These are phyloP conservation scores for Drosophila affinis DNA, from an alignment of 2,888 invertebrate species.

Conservation along the genomic window DNA sequence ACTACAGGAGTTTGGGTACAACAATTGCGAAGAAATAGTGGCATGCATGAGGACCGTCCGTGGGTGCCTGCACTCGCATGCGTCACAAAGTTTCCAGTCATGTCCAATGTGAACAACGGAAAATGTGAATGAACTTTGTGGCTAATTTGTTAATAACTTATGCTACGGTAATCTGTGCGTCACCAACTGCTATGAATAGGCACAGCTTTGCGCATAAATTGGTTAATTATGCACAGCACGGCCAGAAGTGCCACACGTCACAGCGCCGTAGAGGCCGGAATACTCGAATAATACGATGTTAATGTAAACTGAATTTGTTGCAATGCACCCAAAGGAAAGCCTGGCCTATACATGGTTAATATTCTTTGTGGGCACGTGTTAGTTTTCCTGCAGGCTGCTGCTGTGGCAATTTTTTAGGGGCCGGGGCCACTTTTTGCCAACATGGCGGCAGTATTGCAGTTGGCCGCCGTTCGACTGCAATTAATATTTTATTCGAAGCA, in stretches of 20 bases:
- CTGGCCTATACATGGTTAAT: neutral
- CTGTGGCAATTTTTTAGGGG: conserved; percentile 13
- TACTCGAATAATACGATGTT: neutral
- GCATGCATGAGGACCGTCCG: neutral
- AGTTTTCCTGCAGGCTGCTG: neutral
- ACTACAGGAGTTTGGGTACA: neutral
- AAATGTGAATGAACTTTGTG: conserved; percentile 60
- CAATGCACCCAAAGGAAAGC: neutral
- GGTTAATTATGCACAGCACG: neutral
- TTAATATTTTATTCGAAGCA: neutral
- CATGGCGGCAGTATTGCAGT: conserved; percentile 62
- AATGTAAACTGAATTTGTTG: neutral
- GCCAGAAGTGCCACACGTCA: neutral
- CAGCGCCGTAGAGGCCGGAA: neutral
- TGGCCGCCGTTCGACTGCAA: neutral
- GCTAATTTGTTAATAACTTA: conserved; percentile 34
- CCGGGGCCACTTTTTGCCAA: conserved; percentile 56
- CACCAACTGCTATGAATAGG: neutral
- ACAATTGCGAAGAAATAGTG: neutral
- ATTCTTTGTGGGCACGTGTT: neutral
- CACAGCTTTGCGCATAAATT: neutral
- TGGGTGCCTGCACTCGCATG: neutral
- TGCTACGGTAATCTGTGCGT: conserved; percentile 30
- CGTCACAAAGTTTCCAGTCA: neutral
- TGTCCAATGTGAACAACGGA: neutral